Base-by-base conservation (phyloP, 2,797 vertebrate species). In the Enteromius paludinosus region DNA sequence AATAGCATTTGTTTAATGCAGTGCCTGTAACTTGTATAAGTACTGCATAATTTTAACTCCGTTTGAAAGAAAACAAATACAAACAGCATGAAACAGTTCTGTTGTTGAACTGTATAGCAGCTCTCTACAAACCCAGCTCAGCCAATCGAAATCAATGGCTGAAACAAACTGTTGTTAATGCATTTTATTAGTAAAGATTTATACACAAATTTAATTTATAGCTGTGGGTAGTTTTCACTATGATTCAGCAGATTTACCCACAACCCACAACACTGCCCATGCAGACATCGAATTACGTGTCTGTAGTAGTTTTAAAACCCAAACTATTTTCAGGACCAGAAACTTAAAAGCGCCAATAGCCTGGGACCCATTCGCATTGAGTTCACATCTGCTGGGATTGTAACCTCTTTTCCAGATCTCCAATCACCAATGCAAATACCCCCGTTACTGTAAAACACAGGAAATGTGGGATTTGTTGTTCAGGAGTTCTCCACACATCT, bases 401-500 rank as follows among this genome's bases (percentile, higher is more conserved):
- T 11, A 49, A 83, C 23, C 64, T 72, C 54, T 71, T 68, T 86
- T 83, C 56, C 59, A 73, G 81, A 83, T 62, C 47, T 66, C 52
- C 41, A 78, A 69, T 83, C 68, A 76, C 79, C 72, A 86, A 75
- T 81, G 52, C 84, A 81, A 78, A 81, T 68, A 78, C 43, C 54
- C 65, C 47, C 35, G 66, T 69, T 76, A 84, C 81, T 47, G 75
- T 78, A 84, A 85, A 84, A 84, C 78, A 84, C 85, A 85, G 84
- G 85, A 88, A 87, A 84, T 82, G 83, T 87, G 85, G 85, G 87
- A 87, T 88, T 85, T 88, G 82, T 41, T 52, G 80, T 84, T 85
- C 84, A 84, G 83, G 81, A 84, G 83, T 83, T 86, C 84, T 87
- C 78, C 33, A 61, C 87, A 87, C 87, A 88, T 88, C 87, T 88